These are phyloP conservation scores for Lates calcarifer DNA, from an alignment of 2,113 vertebrate species.

Conservation along the genomic window DNA sequence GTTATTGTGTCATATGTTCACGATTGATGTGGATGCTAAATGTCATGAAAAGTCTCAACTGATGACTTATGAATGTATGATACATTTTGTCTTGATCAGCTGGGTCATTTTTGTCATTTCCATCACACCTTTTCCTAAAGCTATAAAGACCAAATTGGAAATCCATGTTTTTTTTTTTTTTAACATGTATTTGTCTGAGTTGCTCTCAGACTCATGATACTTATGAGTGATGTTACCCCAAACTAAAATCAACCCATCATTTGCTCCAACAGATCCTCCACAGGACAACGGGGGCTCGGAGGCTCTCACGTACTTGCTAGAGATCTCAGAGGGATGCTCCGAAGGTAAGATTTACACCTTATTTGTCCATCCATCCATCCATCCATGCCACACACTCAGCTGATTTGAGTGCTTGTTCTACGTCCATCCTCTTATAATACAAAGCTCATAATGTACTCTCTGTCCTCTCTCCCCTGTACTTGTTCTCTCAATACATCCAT, in stretches of 20 bases:
- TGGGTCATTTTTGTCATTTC: not conserved
- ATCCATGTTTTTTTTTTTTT: not conserved
- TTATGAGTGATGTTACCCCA: not conserved
- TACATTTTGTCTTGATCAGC: not conserved
- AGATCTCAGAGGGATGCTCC: conserved; percentile 92
- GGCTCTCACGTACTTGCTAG: conserved; percentile 93
- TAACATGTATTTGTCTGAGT: not conserved
- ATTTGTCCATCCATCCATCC: not conserved
- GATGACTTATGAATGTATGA: not conserved
- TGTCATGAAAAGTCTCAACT: not conserved
- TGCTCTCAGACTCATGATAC: not conserved
- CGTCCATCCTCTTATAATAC: not conserved
- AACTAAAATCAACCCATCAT: conserved; percentile 1
- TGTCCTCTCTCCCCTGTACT: not conserved
- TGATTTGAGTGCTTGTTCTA: not conserved
- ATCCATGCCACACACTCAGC: not conserved
- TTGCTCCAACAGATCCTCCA: conserved; percentile 89
- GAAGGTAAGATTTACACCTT: conserved; percentile 86
- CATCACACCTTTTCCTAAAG: not conserved
- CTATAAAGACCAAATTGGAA: no score
- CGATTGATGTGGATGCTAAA: not conserved
- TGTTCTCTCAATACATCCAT: not conserved
- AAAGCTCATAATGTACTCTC: not conserved
- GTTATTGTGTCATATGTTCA: no score
- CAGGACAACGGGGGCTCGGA: conserved; percentile 95